Evolutionary conservation across 2,888 invertebrate species (phyloP), one percentile per base, ranked within the genome.

Genomic region (Sthenelais limicola): DNA sequence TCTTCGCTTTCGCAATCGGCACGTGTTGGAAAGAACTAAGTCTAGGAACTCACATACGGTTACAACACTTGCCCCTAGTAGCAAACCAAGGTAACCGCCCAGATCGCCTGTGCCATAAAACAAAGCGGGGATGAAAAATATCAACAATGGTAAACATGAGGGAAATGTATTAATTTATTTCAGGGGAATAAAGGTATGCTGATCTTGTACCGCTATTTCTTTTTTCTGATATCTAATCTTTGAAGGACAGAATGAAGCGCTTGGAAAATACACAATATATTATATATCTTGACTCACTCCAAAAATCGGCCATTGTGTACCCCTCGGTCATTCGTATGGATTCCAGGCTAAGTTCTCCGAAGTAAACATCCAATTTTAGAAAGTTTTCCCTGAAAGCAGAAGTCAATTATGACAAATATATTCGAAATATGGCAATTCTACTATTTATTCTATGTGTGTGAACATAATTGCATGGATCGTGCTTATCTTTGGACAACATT

Each of bases 271-370:
- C n/a, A n/a, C n/a, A n/a, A n/a, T n/a, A n/a, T n/a, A n/a, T n/a
- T n/a, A n/a, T n/a, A n/a, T n/a, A n/a, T n/a, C n/a, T n/a, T n/a
- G 15, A 73, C 73, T 69, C 35, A 75, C 75, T 75, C 51, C 73
- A 75, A 62, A 75, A 75, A 62, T 71, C 71, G 58, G 52, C 49
- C 71, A 70, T 70, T 3, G 24, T 33, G 62, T 75, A 75, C 30
- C 56, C 32, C n/a, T 51, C 51, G 1, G 71, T 66, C 15, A 51
- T 71, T 3, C 28, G 24, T 43, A 75, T 67, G 3, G 28, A 30
- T n/a, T 75, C 75, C 26, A 56, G 71, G 12, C 71, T 75, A 67
- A 73, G 51, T n/a, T 75, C 75, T n/a, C 71, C 75, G 56, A 56
- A 75, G 66, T 73, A 75, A n/a, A 75, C 67, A 43, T 75, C 73